A percentile compares a stretch with the other conserved stretches of the same genome.
Conservation (phyloP, 2,797 vertebrate genomes). For the Enoplosus armatus region DNA sequence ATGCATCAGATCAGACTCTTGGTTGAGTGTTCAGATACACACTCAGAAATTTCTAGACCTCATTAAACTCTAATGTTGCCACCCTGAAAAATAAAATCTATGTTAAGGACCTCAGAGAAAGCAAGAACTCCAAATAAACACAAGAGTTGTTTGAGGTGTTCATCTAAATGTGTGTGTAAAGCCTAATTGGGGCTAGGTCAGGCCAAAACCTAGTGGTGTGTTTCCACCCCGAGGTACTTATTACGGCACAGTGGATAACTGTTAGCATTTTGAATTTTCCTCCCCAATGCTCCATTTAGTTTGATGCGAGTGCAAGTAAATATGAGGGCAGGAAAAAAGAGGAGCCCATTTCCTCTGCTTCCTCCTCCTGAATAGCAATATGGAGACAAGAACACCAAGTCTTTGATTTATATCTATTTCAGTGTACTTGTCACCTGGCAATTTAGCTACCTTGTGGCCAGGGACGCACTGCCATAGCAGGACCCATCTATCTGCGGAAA, state of each 20-base stretch:
- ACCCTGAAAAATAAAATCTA: background rate
- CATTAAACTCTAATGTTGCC: conserved; percentile 43
- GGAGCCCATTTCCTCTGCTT: background rate
- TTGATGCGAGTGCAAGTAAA: conserved; percentile 46
- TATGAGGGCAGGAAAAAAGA: conserved; percentile 15
- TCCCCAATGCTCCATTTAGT: conserved; percentile 40
- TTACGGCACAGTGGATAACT: conserved; percentile 31
- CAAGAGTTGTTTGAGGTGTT: conserved; percentile 25
- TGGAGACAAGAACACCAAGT: conserved; percentile 18
- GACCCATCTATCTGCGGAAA: conserved; percentile 29
- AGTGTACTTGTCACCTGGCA: conserved; percentile 27
- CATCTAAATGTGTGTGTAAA: conserved; percentile 33
- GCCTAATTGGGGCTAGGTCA: conserved; percentile 43
- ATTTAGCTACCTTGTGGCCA: conserved; percentile 17
- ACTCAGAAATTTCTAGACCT: conserved; percentile 32
- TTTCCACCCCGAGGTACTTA: conserved; percentile 42
- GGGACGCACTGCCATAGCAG: background rate
- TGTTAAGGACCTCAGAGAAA: background rate
- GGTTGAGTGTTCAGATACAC: conserved; percentile 12
- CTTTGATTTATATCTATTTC: conserved; percentile 22
- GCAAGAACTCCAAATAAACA: background rate
- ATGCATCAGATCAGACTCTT: conserved; percentile 28
- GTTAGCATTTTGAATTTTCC: conserved; percentile 47
- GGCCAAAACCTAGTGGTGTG: conserved; percentile 28
- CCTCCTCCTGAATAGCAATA: background rate